Percentiles rank a stretch among this genome's conserved stretches.
These are phyloP conservation scores for Limenitis camilla DNA, from an alignment of 2,888 invertebrate genomes.

Conservation along the genomic window DNA sequence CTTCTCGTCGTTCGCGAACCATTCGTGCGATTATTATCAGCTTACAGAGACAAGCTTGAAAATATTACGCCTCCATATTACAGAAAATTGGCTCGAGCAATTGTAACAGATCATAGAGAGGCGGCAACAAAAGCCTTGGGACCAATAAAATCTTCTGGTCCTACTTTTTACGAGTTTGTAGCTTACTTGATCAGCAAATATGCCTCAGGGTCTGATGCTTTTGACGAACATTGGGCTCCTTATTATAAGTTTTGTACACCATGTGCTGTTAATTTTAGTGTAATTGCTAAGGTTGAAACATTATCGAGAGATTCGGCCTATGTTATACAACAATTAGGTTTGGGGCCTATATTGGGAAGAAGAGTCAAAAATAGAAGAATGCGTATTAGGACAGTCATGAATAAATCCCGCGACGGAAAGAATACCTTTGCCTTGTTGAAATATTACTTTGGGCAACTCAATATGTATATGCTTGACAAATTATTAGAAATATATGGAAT, in stretches of 20 bases:
- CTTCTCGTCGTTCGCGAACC: constrained; percentile 82
- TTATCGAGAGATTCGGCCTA: constrained; percentile 75
- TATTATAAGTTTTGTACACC: constrained; percentile 78
- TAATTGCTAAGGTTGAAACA: constrained; percentile 79
- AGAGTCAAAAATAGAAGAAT: constrained; percentile 65
- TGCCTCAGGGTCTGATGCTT: constrained; percentile 61
- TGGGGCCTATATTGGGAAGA: constrained; percentile 68
- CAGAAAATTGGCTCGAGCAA: constrained; percentile 78
- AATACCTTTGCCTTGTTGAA: constrained; percentile 59
- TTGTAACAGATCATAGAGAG: constrained; percentile 76
- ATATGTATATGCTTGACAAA: constrained; percentile 69
- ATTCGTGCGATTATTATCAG: constrained; percentile 81
- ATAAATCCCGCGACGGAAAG: constrained; percentile 69
- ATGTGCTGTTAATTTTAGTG: constrained; percentile 77
- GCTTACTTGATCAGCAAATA: constrained; percentile 78
- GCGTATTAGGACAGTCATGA: constrained; percentile 69
- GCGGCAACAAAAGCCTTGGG: constrained; percentile 45
- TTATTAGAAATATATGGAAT: constrained; percentile 77
- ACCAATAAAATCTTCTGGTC: constrained; percentile 62
- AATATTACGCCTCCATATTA: constrained; percentile 80
- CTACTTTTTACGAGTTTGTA: constrained; percentile 82
- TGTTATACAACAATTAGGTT: constrained; percentile 74
- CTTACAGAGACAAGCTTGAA: constrained; percentile 83
- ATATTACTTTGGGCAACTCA: constrained; percentile 74
- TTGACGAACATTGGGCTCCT: constrained; percentile 80